phyloP scores from a whole-genome alignment of 2,888 invertebrate species.

The Sthenelais limicola region DNA sequence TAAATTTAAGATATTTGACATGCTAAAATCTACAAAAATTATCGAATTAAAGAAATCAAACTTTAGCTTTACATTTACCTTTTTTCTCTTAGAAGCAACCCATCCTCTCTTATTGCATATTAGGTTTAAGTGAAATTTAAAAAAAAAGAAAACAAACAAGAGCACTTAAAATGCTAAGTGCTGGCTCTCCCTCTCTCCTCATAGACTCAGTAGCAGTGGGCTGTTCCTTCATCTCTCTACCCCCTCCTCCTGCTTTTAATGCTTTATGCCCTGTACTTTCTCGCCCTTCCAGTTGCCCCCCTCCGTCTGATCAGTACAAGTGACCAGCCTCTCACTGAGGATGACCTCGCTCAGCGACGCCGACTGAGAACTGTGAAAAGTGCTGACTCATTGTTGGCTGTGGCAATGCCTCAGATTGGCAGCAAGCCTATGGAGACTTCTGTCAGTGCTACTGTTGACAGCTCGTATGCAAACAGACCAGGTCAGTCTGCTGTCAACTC shows the following conservation, averaged over 20 bases:
- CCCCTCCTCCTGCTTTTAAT: not conserved
- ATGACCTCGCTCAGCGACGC: constrained; percentile 34
- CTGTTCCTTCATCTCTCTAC: not conserved
- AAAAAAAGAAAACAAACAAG: no score
- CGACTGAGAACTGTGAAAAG: constrained; percentile 40
- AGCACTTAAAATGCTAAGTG: no score
- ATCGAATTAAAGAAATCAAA: no score
- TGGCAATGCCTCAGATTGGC: constrained; percentile 7
- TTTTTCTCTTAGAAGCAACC: no score
- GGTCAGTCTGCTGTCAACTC: no score
- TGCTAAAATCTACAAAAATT: no score
- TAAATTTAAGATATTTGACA: no score
- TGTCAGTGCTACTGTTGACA: constrained; percentile 34
- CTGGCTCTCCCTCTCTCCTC: no score
- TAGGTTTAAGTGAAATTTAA: no score
- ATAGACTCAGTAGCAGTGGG: not conserved
- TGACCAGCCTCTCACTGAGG: constrained; percentile 34
- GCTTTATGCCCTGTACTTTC: no score
- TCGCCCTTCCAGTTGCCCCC: constrained; percentile 36
- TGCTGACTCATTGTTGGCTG: constrained; percentile 39
- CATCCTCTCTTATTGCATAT: no score
- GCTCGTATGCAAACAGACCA: constrained; percentile 37
- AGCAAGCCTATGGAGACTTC: constrained; percentile 1
- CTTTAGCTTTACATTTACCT: no score
- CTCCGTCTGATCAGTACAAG: constrained; percentile 24